Percentiles rank a stretch among this genome's conserved stretches.
Conservation (phyloP, 1,140 invertebrate genomes). For the Lepidotrigona ventralis region DNA sequence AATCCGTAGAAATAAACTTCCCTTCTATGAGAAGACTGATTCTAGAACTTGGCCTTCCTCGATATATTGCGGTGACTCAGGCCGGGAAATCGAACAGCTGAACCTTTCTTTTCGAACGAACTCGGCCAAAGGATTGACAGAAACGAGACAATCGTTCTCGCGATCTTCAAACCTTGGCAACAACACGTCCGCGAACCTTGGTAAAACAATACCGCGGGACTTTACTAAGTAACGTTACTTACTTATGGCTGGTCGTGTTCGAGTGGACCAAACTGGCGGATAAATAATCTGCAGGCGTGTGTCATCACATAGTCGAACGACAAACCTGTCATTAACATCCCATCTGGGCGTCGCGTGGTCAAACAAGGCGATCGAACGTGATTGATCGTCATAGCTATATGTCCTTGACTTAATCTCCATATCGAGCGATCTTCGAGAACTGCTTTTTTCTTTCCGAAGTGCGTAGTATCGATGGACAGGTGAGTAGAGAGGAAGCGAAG, state of each 20-base stretch:
- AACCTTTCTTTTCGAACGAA: constrained; percentile 9
- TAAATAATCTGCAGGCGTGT: constrained; percentile 34
- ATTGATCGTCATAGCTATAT: constrained; percentile 50
- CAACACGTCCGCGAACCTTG: neutral
- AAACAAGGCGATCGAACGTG: constrained; percentile 39
- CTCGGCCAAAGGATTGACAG: neutral
- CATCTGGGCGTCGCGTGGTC: constrained; percentile 35
- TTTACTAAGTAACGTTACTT: neutral
- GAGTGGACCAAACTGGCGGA: constrained; percentile 7
- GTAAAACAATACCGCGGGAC: neutral
- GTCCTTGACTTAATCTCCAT: constrained; percentile 57
- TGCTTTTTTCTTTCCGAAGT: constrained; percentile 22
- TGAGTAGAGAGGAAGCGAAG: neutral
- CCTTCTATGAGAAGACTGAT: constrained; percentile 27
- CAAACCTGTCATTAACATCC: constrained; percentile 53
- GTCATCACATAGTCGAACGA: constrained; percentile 33
- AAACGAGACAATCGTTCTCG: constrained; percentile 9
- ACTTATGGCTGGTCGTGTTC: neutral
- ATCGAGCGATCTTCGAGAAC: constrained; percentile 42
- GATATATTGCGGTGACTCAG: constrained; percentile 15
- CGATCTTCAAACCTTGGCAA: neutral
- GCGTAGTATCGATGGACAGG: constrained; percentile 22
- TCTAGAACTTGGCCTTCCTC: constrained; percentile 1
- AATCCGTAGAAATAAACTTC: constrained; percentile 58
- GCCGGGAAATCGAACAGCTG: neutral